These are phyloP conservation scores for Araneus ventricosus DNA, from an alignment of 1,140 invertebrate genomes.

Conservation along the genomic window DNA sequence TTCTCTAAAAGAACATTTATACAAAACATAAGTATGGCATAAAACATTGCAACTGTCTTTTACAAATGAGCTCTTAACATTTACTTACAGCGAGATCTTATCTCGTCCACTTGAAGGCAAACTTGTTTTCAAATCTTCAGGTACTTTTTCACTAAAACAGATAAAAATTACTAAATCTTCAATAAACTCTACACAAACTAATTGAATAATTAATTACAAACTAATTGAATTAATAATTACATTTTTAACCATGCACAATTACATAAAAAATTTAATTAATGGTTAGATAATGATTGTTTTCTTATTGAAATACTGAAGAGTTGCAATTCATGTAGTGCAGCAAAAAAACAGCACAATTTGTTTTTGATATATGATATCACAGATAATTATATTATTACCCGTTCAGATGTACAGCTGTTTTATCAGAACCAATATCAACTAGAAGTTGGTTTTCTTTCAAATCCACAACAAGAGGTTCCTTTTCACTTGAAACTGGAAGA, in stretches of 20 bases:
- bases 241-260: no score
- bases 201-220: no score
- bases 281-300: no score
- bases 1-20: not conserved
- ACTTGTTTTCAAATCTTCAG: not conserved
- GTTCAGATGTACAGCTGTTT: not conserved
- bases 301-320: no score
- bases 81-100: not conserved
- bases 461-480: slow-evolving; percentile 51
- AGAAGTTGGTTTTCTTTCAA: slow-evolving; percentile 59
- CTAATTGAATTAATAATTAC: no score
- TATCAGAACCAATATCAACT: slow-evolving; percentile 51
- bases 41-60: not conserved
- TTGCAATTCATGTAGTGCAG: no score
- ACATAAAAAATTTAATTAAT: no score
- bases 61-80: not conserved
- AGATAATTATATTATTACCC: slow-evolving; percentile 9
- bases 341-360: no score
- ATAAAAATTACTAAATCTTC: not conserved
- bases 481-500: slow-evolving; percentile 56
- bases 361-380: no score
- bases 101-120: not conserved
- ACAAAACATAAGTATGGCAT: not conserved
- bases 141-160: slow-evolving; percentile 15
- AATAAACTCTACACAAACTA: no score